Evolutionary conservation across 1,140 invertebrate genomes (phyloP), one percentile per base, ranked within the genome.

Genomic region (Zophobas atratus): DNA sequence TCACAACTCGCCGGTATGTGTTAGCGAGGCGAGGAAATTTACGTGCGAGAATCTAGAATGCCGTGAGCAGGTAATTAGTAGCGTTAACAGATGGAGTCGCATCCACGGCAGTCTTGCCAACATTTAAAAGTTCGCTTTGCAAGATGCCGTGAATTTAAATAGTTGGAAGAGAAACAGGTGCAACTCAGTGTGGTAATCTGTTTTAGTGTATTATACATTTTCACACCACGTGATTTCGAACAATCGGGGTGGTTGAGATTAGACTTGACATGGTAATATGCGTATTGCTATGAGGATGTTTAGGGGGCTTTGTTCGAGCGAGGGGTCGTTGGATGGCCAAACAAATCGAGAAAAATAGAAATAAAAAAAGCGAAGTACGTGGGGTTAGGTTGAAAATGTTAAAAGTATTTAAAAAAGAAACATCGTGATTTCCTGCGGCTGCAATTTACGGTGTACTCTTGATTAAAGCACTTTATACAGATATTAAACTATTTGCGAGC

Each of bases 1-100:
- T 20, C 20, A 20, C 20, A 20, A 20, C 20, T 20, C 20, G 20
- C 20, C 20, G 20, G 20, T 20, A 20, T 20, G 20, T 20, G 20
- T 20, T 20, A 20, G 20, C 20, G 20, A 20, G 20, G 20, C 49
- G n/a, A 51, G 38, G 36, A 43, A 67, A 67, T 67, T 67, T 79
- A 71, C 53, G 63, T 70, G 74, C 74, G 74, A 76, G 74, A 60
- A 79, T 79, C 67, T 43, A 75, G 48, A 79, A 34, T 73, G 67
- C 78, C 75, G 75, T 79, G 70, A 75, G 75, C 75, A 74, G 70
- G 78, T 79, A 79, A 79, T 79, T 79, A 79, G 78, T 60, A 72
- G 70, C 70, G 78, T 71, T 77, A 79, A 77, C 75, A 77, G 78
- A 79, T 79, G 78, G 70, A 73, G 70, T 57, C 71, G 63, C 70